Percentiles rank a stretch among this genome's conserved stretches.
phyloP scores from a whole-genome alignment of 2,888 invertebrate genomes.

The Gortyna flavago region DNA sequence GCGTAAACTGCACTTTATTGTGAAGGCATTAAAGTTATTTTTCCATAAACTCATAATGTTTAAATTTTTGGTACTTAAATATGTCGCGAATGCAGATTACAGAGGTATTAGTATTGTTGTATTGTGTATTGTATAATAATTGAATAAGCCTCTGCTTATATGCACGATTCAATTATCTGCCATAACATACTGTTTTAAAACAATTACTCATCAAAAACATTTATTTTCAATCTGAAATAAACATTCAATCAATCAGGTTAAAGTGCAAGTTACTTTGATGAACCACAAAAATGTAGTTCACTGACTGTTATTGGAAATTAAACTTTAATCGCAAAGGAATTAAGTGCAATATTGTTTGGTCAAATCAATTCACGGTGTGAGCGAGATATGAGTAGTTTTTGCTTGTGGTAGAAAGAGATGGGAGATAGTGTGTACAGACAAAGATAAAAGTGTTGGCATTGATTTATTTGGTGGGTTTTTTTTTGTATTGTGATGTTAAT shows the following conservation, averaged over 20 bases:
- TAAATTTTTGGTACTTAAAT: no score
- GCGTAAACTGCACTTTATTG: no score
- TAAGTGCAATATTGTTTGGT: conserved; percentile 13
- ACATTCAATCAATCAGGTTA: accelerated
- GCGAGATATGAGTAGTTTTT: conserved; percentile 25
- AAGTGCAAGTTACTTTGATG: conserved; percentile 19
- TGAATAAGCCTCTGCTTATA: no score
- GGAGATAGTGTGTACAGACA: conserved; percentile 39
- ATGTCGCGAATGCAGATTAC: no score
- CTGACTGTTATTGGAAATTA: conserved; percentile 13
- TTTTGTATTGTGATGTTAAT: background rate
- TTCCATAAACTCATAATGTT: no score
- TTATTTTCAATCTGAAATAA: conserved; percentile 8
- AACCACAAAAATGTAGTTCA: background rate
- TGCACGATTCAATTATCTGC: conserved; percentile 30
- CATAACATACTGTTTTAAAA: conserved; percentile 46
- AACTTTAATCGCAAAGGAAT: accelerated
- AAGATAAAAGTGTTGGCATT: conserved; percentile 48
- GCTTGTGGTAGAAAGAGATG: conserved; percentile 52
- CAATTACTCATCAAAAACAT: conserved; percentile 56
- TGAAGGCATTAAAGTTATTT: no score
- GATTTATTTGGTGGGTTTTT: background rate
- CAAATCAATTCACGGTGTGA: conserved; percentile 16
- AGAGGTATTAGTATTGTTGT: no score
- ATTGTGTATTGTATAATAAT: background rate